Percentiles rank a stretch among this genome's conserved stretches.
These are phyloP conservation scores for Brachystomella parvula DNA, from an alignment of 1,140 invertebrate genomes.

Conservation along the genomic window DNA sequence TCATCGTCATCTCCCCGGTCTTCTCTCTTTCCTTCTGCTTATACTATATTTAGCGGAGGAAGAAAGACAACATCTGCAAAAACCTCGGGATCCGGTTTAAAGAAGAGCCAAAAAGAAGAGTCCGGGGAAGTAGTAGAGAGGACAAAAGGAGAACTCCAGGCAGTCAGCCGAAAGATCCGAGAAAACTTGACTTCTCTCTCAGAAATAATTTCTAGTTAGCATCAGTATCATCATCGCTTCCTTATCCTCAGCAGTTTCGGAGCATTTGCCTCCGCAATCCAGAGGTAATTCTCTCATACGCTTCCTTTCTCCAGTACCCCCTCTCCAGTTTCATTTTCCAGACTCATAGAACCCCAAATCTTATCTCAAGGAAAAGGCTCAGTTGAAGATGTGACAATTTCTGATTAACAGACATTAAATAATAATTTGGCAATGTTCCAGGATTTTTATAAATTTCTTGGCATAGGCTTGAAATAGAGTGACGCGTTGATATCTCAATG, in stretches of 20 bases:
- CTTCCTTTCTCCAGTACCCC: not conserved
- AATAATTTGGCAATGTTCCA: not conserved
- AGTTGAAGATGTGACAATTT: not conserved
- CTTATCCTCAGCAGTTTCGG: too few species aligned
- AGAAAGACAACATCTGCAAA: constrained; percentile 4
- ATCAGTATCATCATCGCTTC: too few species aligned
- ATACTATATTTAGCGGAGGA: not conserved
- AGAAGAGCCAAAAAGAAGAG: not conserved
- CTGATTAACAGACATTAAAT: not conserved
- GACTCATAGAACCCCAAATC: not conserved
- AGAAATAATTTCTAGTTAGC: too few species aligned
- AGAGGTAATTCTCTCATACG: not conserved
- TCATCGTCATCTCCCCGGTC: not conserved
- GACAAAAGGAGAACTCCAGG: not conserved
- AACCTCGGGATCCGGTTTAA: not conserved
- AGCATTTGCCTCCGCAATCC: too few species aligned
- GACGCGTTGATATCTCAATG: not conserved
- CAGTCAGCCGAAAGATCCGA: not conserved
- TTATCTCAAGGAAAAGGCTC: not conserved
- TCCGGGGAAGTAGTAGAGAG: not conserved
- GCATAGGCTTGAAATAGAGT: not conserved
- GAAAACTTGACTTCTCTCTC: too few species aligned
- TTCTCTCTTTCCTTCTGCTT: too few species aligned
- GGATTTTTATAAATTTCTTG: not conserved
- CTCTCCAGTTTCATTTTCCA: not conserved